A percentile compares a stretch with the other conserved stretches of the same genome.
These are phyloP conservation scores for Lindbergichthys nudifrons DNA, from an alignment of 2,797 vertebrate genomes.

Conservation along the genomic window DNA sequence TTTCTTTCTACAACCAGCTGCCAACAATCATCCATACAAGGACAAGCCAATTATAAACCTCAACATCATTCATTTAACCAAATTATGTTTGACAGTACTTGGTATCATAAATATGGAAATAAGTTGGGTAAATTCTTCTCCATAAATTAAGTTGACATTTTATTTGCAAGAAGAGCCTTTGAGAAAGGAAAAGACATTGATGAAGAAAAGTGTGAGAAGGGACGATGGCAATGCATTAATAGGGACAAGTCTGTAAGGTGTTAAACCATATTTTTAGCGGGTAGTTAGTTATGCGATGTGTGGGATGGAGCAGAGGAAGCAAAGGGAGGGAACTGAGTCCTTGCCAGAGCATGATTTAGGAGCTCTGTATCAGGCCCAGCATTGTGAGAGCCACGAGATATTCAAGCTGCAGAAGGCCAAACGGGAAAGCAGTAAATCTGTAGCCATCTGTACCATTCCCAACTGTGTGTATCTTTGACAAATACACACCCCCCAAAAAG, in stretches of 20 bases:
- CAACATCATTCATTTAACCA: conserved; percentile 14
- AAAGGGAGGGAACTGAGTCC: conserved; percentile 58
- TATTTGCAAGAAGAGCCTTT: not conserved
- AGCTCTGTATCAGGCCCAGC: conserved; percentile 77
- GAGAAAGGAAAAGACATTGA: conserved; percentile 7
- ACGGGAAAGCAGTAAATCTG: conserved; percentile 82
- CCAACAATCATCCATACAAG: conserved; percentile 11
- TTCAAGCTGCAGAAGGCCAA: conserved; percentile 77
- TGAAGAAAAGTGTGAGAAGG: conserved; percentile 23
- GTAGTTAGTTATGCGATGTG: conserved; percentile 60
- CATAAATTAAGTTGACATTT: not conserved
- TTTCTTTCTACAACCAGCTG: conserved; percentile 7
- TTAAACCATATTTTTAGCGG: conserved; percentile 70
- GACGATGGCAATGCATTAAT: conserved; percentile 25
- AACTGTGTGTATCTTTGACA: conserved; percentile 82
- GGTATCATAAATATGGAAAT: conserved; percentile 4
- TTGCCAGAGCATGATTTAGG: conserved; percentile 83
- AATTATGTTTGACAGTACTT: conserved; percentile 10
- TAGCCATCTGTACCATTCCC: conserved; percentile 83
- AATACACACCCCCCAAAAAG: conserved; percentile 73
- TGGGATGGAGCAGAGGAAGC: conserved; percentile 56
- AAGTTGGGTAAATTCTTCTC: not conserved
- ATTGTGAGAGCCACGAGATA: conserved; percentile 76
- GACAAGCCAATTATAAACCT: conserved; percentile 10
- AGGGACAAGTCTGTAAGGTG: conserved; percentile 52